Evolutionary conservation across 2,797 vertebrate genomes (phyloP).

Genomic region (Oceanodroma leucorhoa): DNA sequence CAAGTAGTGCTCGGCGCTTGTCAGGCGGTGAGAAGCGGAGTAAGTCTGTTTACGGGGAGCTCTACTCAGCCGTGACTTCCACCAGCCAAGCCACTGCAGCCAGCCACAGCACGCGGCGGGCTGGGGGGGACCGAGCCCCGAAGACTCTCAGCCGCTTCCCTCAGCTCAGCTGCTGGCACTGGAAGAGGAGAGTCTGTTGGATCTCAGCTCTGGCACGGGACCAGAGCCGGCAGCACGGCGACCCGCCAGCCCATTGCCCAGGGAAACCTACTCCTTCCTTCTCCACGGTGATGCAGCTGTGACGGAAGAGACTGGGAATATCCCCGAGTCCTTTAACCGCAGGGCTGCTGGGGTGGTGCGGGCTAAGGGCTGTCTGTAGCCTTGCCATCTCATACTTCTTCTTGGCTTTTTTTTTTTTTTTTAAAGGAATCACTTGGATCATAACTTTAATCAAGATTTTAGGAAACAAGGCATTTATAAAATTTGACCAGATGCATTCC

Average conservation of each 20-base stretch:
- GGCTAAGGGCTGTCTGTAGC: background rate
- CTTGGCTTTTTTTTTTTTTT: background rate
- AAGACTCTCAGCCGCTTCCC: background rate
- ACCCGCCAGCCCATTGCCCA: background rate
- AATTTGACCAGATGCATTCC: background rate
- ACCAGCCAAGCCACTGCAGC: background rate
- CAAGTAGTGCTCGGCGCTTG: background rate
- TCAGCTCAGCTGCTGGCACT: background rate
- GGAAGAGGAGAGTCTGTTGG: background rate
- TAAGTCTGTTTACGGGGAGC: background rate
- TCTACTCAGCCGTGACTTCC: background rate
- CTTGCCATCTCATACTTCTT: background rate
- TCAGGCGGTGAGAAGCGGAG: background rate
- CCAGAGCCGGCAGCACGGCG: background rate
- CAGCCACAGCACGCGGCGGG: background rate
- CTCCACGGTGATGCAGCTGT: background rate
- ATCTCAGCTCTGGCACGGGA: background rate
- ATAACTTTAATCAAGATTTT: background rate
- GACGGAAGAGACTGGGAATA: background rate
- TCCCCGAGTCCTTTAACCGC: background rate
- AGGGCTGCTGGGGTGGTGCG: background rate
- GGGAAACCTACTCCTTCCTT: background rate
- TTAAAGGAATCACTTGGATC: background rate
- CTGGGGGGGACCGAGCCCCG: fast-evolving
- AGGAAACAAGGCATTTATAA: background rate